Percentiles rank a stretch among this genome's conserved stretches.
Evolutionary conservation across 2,113 vertebrate species (phyloP).

Genomic region (Gymnocephalus cernua): DNA sequence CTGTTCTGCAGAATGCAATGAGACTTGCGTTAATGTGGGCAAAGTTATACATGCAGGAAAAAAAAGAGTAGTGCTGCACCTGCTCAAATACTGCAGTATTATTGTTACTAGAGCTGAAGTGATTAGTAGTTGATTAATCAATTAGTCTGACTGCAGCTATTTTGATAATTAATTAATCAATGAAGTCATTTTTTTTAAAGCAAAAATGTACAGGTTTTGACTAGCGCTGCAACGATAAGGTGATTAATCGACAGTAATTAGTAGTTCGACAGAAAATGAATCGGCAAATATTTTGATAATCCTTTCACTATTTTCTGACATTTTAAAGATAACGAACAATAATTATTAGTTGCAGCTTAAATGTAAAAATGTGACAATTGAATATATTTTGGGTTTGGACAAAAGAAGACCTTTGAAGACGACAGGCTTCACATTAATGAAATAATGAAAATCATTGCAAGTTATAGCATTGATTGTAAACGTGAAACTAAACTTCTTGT

Average conservation of each 20-base stretch:
- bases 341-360: neutral
- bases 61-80: neutral
- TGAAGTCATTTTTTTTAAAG: neutral
- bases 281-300: neutral
- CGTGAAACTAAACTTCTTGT: neutral
- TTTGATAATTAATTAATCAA: too few species aligned
- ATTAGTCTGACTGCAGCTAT: neutral
- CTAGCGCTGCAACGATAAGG: neutral
- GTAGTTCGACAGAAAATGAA: neutral
- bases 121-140: neutral
- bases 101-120: neutral
- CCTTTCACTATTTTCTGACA: neutral
- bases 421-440: neutral
- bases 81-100: conserved; percentile 1
- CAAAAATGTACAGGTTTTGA: neutral
- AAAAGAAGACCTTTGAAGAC: neutral
- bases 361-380: neutral
- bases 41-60: neutral
- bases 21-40: conserved; percentile 18
- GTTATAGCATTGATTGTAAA: neutral
- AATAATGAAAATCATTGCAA: neutral
- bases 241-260: neutral
- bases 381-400: neutral
- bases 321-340: too few species aligned
- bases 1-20: conserved; percentile 25